A percentile compares a stretch with the other conserved stretches of the same genome.
Evolutionary conservation across 2,888 invertebrate genomes (phyloP).

Genomic region (Elysia crispata): DNA sequence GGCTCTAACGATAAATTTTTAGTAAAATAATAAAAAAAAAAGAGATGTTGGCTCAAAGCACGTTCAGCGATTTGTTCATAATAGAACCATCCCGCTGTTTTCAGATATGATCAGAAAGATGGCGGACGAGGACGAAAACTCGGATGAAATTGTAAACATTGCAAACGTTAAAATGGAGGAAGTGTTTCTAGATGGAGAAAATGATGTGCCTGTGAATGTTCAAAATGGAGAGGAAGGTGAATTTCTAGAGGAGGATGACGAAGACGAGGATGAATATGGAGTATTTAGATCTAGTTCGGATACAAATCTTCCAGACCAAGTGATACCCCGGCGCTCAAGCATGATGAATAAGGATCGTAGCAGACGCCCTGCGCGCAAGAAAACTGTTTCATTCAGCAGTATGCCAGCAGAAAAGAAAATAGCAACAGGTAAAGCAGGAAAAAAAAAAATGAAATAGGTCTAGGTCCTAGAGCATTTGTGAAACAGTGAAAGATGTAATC

Average conservation of each 20-base stretch:
- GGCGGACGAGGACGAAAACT: constrained; percentile 67
- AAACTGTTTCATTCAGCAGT: constrained; percentile 78
- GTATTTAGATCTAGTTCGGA: constrained; percentile 51
- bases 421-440: constrained; percentile 78
- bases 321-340: constrained; percentile 74
- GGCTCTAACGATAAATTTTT: too few relatives aligned
- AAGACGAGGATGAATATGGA: constrained; percentile 42
- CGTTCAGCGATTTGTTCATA: too few relatives aligned
- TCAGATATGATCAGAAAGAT: constrained; percentile 54
- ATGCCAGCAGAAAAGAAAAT: constrained; percentile 79
- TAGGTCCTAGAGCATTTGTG: too few relatives aligned
- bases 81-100: not conserved
- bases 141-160: constrained; percentile 55
- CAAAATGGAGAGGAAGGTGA: constrained; percentile 42
- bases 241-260: constrained; percentile 16
- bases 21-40: too few relatives aligned
- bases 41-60: too few relatives aligned
- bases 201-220: constrained; percentile 52
- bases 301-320: constrained; percentile 58
- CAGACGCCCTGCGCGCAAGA: constrained; percentile 74
- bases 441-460: constrained; percentile 54
- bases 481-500: too few relatives aligned
- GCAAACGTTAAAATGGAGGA: constrained; percentile 58
- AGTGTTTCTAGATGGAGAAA: constrained; percentile 69
- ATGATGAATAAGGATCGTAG: constrained; percentile 72